Conservation (phyloP, 2,888 invertebrate genomes). For the Eretmocerus hayati region DNA sequence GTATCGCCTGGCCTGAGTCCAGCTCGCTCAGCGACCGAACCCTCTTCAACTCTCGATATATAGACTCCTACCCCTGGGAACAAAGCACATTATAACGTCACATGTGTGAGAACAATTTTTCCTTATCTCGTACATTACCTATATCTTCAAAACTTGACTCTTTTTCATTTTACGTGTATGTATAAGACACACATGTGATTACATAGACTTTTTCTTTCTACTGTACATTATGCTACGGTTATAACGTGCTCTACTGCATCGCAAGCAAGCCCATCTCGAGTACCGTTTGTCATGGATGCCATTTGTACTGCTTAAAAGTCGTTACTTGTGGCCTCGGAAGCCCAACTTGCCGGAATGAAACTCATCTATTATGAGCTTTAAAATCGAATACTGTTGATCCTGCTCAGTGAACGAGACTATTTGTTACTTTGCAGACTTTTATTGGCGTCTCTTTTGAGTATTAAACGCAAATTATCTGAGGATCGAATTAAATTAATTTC, state of each 20-base stretch:
- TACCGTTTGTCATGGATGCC: slow-evolving; percentile 4
- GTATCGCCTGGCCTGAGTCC: slow-evolving; percentile 89
- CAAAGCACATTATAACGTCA: slow-evolving; percentile 25
- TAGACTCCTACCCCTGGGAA: slow-evolving; percentile 79
- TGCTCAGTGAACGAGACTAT: too few relatives aligned
- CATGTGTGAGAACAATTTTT: background rate
- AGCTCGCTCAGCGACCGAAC: slow-evolving; percentile 81
- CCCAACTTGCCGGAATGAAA: too few relatives aligned
- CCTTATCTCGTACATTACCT: background rate
- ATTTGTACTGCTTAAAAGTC: background rate
- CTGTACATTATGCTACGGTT: background rate
- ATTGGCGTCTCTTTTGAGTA: too few relatives aligned
- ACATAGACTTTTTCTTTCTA: background rate
- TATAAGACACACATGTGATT: background rate
- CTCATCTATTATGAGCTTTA: too few relatives aligned
- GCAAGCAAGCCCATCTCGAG: slow-evolving; percentile 7
- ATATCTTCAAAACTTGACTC: background rate
- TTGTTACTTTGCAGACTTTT: too few relatives aligned
- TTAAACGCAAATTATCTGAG: too few relatives aligned
- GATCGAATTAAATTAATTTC: too few relatives aligned
- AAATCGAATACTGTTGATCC: too few relatives aligned
- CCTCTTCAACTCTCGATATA: slow-evolving; percentile 85
- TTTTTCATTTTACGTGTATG: too few relatives aligned
- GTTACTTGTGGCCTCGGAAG: too few relatives aligned
- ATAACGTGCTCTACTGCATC: slow-evolving; percentile 12